Percentiles rank a stretch among this genome's conserved stretches.
Conservation (phyloP, 2,888 invertebrate species). For the Drosophila mercatorum region DNA sequence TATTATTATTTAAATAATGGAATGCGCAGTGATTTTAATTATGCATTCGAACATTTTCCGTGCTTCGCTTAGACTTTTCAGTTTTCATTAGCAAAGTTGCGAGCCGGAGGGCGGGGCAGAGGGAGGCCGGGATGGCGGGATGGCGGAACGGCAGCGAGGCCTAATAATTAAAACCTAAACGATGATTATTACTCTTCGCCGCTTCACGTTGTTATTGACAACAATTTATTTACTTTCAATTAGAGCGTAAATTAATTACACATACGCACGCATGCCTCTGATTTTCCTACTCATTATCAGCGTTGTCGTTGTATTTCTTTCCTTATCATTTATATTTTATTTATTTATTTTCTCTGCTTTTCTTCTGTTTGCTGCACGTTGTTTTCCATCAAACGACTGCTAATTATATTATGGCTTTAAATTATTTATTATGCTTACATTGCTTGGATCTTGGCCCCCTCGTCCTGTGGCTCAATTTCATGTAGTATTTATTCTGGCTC, state of each 20-base stretch:
- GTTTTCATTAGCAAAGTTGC: neutral
- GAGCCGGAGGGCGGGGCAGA: neutral
- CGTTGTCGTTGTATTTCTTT: neutral
- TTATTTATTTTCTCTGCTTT: neutral
- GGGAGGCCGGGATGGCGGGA: neutral
- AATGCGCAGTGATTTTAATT: conserved; percentile 69
- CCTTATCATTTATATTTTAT: neutral
- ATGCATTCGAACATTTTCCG: conserved; percentile 58
- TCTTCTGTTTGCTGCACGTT: neutral
- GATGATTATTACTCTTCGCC: conserved; percentile 37
- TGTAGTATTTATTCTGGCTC: neutral
- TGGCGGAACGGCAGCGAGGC: neutral
- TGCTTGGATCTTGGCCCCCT: conserved; percentile 21
- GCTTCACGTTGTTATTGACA: conserved; percentile 20
- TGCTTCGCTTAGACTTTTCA: conserved; percentile 17
- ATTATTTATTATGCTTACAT: conserved; percentile 40
- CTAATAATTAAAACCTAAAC: conserved; percentile 35
- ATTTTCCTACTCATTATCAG: conserved; percentile 13
- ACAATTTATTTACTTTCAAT: conserved; percentile 59
- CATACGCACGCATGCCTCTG: conserved; percentile 30
- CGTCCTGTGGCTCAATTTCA: conserved; percentile 17
- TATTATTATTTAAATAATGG: conserved; percentile 68
- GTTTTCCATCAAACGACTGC: conserved; percentile 35
- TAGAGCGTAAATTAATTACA: conserved; percentile 51
- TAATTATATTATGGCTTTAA: conserved; percentile 63